phyloP scores from a whole-genome alignment of 2,113 vertebrate species.

The Excalfactoria chinensis region DNA sequence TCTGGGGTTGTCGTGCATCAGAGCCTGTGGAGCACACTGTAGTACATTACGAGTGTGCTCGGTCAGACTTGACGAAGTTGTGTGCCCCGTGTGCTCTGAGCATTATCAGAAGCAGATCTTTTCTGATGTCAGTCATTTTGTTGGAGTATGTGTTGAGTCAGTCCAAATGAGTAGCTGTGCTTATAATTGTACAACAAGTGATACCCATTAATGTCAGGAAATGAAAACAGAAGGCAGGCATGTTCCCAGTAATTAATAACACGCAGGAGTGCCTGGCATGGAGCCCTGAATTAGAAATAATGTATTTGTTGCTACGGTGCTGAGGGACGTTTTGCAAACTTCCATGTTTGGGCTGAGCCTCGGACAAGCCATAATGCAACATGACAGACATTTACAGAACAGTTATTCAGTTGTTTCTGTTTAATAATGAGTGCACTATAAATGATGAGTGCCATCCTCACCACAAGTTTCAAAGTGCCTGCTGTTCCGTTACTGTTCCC shows the following conservation, averaged over 20 bases:
- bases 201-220: neutral
- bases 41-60: neutral
- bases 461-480: neutral
- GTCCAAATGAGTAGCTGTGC: neutral
- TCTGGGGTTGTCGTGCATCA: neutral
- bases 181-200: neutral
- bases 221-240: conserved; percentile 14
- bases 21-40: neutral
- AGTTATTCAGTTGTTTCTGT: neutral
- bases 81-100: neutral
- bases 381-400: neutral
- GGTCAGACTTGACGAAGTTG: neutral
- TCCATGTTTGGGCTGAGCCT: neutral
- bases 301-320: neutral
- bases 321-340: neutral
- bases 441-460: neutral
- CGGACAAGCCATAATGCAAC: neutral
- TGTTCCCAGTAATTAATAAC: conserved; percentile 7
- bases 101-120: neutral
- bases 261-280: neutral
- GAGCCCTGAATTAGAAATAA: neutral
- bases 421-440: neutral
- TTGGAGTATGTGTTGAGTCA: neutral
- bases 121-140: neutral
- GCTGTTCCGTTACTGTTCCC: neutral